Evolutionary conservation across 2,888 invertebrate genomes (phyloP).

Genomic region (Teleogryllus oceanicus): DNA sequence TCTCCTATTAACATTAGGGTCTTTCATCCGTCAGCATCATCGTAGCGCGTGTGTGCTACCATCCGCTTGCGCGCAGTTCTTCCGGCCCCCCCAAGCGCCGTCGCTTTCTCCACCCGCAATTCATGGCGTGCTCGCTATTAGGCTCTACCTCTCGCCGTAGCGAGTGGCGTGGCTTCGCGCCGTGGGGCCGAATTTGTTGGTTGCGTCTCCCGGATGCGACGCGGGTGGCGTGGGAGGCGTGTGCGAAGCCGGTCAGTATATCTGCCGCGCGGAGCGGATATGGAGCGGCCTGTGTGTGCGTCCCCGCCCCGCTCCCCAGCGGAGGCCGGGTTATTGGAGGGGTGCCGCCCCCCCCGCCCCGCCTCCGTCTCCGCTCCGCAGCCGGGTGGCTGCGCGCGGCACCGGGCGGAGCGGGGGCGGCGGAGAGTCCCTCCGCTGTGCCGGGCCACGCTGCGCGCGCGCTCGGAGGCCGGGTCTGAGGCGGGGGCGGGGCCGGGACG

Average conservation of each 20-base stretch:
- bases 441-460: not conserved
- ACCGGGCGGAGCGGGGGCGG: not conserved
- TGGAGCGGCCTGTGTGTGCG: conserved; percentile 18
- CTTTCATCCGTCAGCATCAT: no score
- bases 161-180: no score
- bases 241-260: conserved; percentile 21
- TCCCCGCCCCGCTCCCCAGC: not conserved
- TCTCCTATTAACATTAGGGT: no score
- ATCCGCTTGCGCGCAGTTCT: no score
- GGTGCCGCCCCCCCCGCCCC: not conserved
- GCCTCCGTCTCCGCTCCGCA: not conserved
- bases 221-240: not conserved
- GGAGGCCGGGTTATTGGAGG: conserved; percentile 20
- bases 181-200: no score
- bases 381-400: not conserved
- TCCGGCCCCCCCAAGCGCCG: no score
- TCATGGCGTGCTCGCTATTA: not conserved
- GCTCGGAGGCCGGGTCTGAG: not conserved
- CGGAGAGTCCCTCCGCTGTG: not conserved
- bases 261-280: conserved; percentile 23
- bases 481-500: not conserved
- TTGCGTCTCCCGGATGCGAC: no score
- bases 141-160: not conserved
- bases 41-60: no score
- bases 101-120: not conserved